Conservation (phyloP, 2,113 vertebrate species). For the Chamaetylas fuelleborni region DNA sequence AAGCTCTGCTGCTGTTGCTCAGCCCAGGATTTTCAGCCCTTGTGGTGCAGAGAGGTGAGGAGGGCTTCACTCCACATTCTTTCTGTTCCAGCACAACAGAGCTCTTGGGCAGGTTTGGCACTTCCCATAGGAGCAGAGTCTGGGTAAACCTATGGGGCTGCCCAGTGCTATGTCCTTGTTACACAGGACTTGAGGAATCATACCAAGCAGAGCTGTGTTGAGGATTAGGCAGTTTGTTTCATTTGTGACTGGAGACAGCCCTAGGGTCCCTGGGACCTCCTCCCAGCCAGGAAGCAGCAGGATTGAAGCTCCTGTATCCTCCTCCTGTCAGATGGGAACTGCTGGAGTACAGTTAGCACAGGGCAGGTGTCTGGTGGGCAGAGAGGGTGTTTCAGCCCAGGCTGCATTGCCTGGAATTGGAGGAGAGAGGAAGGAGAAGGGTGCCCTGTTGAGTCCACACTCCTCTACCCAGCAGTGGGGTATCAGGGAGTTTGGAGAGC, state of each 20-base stretch:
- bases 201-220: background rate
- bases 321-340: background rate
- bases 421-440: background rate
- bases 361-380: background rate
- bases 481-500: background rate
- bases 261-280: background rate
- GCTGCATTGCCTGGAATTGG: accelerated
- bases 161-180: background rate
- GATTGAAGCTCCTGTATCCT: background rate
- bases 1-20: background rate
- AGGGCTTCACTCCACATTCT: background rate
- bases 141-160: background rate
- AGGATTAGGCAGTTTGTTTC: background rate
- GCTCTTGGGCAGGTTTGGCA: background rate
- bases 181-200: background rate
- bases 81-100: background rate
- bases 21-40: background rate
- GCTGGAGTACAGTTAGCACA: background rate
- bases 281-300: background rate
- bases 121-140: background rate
- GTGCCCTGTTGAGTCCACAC: background rate
- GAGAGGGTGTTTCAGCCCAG: background rate
- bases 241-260: background rate
- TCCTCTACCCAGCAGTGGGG: background rate
- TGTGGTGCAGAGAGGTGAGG: background rate